Evolutionary conservation across 2,888 invertebrate genomes (phyloP), one percentile per base, ranked within the genome.

Genomic region (Drosophila yooni): DNA sequence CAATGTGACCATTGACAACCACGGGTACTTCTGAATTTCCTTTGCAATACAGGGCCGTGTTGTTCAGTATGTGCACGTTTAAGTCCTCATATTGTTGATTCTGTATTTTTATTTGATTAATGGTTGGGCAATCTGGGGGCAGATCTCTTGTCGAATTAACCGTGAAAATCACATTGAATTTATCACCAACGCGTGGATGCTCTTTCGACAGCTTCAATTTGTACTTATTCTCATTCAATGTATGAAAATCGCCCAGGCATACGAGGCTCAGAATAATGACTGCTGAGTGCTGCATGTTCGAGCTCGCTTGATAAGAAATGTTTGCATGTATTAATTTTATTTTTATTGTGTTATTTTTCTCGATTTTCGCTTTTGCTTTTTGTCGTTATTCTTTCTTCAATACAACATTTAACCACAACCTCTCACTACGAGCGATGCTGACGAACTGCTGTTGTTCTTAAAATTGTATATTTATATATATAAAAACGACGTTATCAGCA

Each of bases 1-100:
- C 21, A 11, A 11, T 2, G 2, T 1, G 1, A 21, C 11, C 40
- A 5, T 0, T 0, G 21, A 0, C 11, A 11, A 2, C n/a, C 40
- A 11, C 7, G 1, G 6, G 3, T 8, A 8, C 18, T 8, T 0
- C 3, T 18, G 18, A 10, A 18, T 8, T 2, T n/a, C 0, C 6
- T 2, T 7, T 0, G 13, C 13, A 2, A 46, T 21, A 46, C 3
- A 46, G 2, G 21, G 21, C 1, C 46, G 46, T 7, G 21, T 7
- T 21, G 46, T 7, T 46, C 21, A 8, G 13, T 15, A 0, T 46
- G 7, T 3, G 0, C 46, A 7, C 46, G 2, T 5, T 11, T n/a
- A 43, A 43, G 2, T 11, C 2, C 5, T 1, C 8, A 18, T 21
- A 1, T 21, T 21, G 21, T 21, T 21, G 21, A 21, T 1, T 1